Percentiles rank a stretch among this genome's conserved stretches.
Evolutionary conservation across 2,888 invertebrate genomes (phyloP).

Genomic region (Drosophila putrida): DNA sequence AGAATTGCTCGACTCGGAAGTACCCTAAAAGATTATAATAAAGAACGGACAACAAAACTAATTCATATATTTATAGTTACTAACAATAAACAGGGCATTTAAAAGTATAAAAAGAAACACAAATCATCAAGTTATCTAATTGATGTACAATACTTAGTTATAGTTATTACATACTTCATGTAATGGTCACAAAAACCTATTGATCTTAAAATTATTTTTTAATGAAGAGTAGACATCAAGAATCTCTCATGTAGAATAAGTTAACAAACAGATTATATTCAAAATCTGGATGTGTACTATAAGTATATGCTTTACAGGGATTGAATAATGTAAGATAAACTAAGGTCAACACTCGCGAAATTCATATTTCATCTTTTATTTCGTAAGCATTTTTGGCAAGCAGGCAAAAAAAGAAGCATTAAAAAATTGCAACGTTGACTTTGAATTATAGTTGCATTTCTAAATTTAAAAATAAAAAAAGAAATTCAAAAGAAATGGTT

Average conservation of each 20-base stretch:
- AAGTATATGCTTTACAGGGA: neutral
- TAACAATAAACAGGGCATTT: neutral
- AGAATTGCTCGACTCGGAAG: neutral
- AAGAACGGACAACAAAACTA: neutral
- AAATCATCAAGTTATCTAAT: too few relatives aligned
- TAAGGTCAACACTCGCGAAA: neutral
- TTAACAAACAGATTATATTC: neutral
- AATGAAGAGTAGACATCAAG: neutral
- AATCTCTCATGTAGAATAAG: neutral
- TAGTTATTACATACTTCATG: too few relatives aligned
- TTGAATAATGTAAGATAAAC: neutral
- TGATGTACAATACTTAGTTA: too few relatives aligned
- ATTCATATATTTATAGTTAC: neutral
- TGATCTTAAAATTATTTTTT: neutral
- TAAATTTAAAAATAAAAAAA: slow-evolving; percentile 79
- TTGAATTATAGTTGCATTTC: slow-evolving; percentile 80
- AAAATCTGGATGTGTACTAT: neutral
- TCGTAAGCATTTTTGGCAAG: slow-evolving; percentile 62
- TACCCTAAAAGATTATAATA: neutral
- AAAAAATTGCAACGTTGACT: slow-evolving; percentile 82
- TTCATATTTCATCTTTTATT: slow-evolving; percentile 15
- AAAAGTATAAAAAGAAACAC: too few relatives aligned
- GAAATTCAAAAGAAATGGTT: slow-evolving; percentile 59
- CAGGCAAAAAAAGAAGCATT: slow-evolving; percentile 54
- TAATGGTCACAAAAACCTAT: neutral